A percentile compares a stretch with the other conserved stretches of the same genome.
phyloP scores from a whole-genome alignment of 1,140 invertebrate genomes.

The Campodea augens region DNA sequence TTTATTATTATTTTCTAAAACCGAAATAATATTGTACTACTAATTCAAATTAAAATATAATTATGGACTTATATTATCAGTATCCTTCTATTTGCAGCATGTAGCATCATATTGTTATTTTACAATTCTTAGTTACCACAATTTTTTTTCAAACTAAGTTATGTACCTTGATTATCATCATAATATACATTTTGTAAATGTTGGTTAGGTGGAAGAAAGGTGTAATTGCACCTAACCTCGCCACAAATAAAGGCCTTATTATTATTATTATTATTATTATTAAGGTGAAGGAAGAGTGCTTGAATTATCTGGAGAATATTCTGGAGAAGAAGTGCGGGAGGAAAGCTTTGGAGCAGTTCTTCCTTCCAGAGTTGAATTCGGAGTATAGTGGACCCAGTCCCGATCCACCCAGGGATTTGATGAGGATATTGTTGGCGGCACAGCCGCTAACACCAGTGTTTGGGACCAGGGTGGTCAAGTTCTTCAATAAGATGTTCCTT shows the following conservation, averaged over 20 bases:
- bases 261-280: slow-evolving; percentile 4
- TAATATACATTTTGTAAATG: too few relatives aligned
- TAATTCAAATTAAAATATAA: slow-evolving; percentile 3
- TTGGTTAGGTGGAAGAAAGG: too few relatives aligned
- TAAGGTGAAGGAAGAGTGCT: slow-evolving; percentile 37
- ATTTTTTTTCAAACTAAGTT: too few relatives aligned
- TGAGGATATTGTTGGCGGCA: slow-evolving; percentile 50
- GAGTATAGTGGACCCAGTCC: slow-evolving; percentile 24
- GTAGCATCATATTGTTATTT: too few relatives aligned
- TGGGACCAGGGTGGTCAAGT: slow-evolving; percentile 53
- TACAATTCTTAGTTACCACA: too few relatives aligned
- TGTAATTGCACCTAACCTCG: too few relatives aligned
- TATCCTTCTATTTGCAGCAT: too few relatives aligned
- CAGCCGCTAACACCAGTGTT: slow-evolving; percentile 40
- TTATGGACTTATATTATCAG: slow-evolving; percentile 6
- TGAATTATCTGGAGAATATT: slow-evolving; percentile 65
- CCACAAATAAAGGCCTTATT: too few relatives aligned
- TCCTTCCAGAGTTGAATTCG: slow-evolving; percentile 24
- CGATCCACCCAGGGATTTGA: slow-evolving; percentile 34
- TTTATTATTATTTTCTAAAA: too few relatives aligned
- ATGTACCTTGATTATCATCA: too few relatives aligned
- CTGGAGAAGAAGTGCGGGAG: slow-evolving; percentile 58
- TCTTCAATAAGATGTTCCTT: slow-evolving; percentile 59
- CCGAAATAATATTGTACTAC: too few relatives aligned
- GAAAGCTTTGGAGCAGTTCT: slow-evolving; percentile 61